Evolutionary conservation across 2,888 invertebrate genomes (phyloP), one percentile per base, ranked within the genome.

Genomic region (Drosophila antonietae): DNA sequence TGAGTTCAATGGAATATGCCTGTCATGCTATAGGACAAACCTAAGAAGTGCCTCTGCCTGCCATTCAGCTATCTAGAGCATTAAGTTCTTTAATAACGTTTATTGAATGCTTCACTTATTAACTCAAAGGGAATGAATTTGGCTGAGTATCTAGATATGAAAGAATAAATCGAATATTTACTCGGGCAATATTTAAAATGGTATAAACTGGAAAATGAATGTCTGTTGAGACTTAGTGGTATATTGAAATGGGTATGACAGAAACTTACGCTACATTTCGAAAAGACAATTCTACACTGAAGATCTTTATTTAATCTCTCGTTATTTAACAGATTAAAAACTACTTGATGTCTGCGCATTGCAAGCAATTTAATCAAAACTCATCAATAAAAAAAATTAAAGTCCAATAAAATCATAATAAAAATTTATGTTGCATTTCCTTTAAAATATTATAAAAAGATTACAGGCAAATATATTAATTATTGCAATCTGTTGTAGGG

Each of bases 1-100:
- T 75, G 71, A 71, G 75, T 60, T 71, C 68, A 55, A 52, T 71
- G 52, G 55, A 59, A 59, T 23, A 20, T 60, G 31, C n/a, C 28
- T 75, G 66, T 66, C 71, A 67, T 47, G 35, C 58, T 64, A 57
- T 49, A 67, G 49, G 39, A 44, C 28, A 41, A 43, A 56, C 37
- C 41, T 3, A 39, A 14, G n/a, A 33, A 55, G 4, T 23, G 39
- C 14, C 35, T 14, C 37, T 8, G 8, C n/a, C 39, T 41, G 15
- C 8, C 41, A n/a, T 15, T 15, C n/a, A 35, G 23, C 23, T 31
- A 58, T 47, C 28, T 28, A 9, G 5, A 18, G 52, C 14, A 28
- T 35, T 52, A 47, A 46, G 14, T 41, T 23, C 44, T 67, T 44
- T 33, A 52, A 67, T 52, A 52, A 37, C 31, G 39, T 67, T 67